Conservation (phyloP, 2,888 invertebrate species). For the Dryomyza anilis region DNA sequence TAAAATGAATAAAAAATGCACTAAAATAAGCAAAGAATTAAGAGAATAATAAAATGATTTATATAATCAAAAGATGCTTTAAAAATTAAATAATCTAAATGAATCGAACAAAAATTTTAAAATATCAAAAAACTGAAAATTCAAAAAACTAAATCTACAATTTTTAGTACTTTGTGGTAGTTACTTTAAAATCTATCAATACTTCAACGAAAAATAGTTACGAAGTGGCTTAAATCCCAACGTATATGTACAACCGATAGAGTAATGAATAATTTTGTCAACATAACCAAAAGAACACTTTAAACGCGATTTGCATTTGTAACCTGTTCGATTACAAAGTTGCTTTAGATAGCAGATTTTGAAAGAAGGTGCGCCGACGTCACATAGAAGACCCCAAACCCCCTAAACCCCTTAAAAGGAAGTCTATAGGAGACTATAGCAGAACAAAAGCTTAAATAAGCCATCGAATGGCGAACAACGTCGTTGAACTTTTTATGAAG, state of each 20-base stretch:
- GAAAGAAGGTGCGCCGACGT: slow-evolving; percentile 8
- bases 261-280: too few species aligned
- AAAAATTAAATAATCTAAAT: too few species aligned
- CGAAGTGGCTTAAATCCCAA: too few species aligned
- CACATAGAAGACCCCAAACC: too few species aligned
- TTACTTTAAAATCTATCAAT: not conserved
- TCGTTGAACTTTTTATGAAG: not conserved
- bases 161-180: not conserved
- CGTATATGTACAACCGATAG: too few species aligned
- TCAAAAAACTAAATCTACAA: too few species aligned
- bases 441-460: not conserved
- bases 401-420: slow-evolving; percentile 13
- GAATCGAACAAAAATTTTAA: too few species aligned
- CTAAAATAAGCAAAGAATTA: too few species aligned
- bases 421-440: not conserved
- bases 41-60: too few species aligned
- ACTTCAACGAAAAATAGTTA: not conserved
- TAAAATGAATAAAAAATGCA: too few species aligned
- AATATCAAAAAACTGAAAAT: too few species aligned
- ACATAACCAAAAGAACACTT: not conserved
- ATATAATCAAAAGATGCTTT: too few species aligned
- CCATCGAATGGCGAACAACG: not conserved
- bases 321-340: slow-evolving; percentile 9
- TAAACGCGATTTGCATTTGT: not conserved
- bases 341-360: slow-evolving; percentile 1